These are phyloP conservation scores for Chondrilla cf. caribensis DNA, from an alignment of 37 sponge, comb jelly and placozoan species.

Conservation along the genomic window DNA sequence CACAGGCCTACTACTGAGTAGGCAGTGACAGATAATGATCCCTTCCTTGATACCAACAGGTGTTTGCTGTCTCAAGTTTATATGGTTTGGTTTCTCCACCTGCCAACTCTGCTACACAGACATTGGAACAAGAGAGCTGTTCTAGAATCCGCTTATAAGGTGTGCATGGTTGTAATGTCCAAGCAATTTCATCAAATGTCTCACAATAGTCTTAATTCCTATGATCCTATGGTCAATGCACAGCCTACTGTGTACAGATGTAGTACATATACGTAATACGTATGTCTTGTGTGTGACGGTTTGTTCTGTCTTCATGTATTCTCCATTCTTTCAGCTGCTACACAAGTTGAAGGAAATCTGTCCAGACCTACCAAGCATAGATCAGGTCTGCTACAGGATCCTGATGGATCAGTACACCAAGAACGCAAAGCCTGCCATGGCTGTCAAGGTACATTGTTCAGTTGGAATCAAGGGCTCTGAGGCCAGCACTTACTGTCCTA, in stretches of 20 bases:
- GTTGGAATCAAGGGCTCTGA: no score
- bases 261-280: neutral
- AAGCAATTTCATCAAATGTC: no score
- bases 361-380: neutral
- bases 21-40: no score
- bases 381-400: slow-evolving; percentile 71
- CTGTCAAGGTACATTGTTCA: slow-evolving; percentile 45
- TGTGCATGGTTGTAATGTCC: no score
- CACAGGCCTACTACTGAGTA: no score
- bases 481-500: no score
- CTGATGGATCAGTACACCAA: slow-evolving; percentile 80
- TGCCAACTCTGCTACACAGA: slow-evolving; percentile 55
- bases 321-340: neutral
- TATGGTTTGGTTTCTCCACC: slow-evolving; percentile 65
- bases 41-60: no score
- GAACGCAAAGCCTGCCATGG: slow-evolving; percentile 60
- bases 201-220: no score
- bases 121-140: slow-evolving; percentile 76
- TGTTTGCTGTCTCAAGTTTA: slow-evolving; percentile 61
- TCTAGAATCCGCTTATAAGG: slow-evolving; percentile 38
- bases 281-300: neutral
- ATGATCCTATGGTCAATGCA: no score
- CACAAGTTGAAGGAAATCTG: neutral
- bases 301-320: slow-evolving; percentile 2
- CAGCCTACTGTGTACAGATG: slow-evolving; percentile 3